These are phyloP conservation scores for Borostomias antarcticus DNA, from an alignment of 2,797 vertebrate genomes.

Conservation along the genomic window DNA sequence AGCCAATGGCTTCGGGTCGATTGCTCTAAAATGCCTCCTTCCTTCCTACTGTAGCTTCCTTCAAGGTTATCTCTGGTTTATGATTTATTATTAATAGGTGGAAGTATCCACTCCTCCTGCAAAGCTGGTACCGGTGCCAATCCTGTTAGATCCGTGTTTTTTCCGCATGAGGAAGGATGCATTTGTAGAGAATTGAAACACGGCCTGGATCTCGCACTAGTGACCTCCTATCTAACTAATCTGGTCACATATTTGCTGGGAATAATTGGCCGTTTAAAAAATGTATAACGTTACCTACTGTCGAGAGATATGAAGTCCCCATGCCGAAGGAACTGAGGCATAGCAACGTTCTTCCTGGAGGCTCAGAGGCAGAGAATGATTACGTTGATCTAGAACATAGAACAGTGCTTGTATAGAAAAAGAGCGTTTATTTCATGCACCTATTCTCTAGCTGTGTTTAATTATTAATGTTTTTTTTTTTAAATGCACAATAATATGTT, in stretches of 20 bases:
- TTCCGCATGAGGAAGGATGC: background rate
- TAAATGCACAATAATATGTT: background rate
- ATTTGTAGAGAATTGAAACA: background rate
- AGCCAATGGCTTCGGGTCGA: background rate
- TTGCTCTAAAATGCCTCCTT: background rate
- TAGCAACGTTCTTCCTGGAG: too few species aligned
- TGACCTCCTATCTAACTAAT: background rate
- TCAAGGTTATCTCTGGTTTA: too few species aligned
- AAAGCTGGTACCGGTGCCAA: too few species aligned
- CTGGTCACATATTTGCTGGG: background rate
- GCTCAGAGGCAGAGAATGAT: too few species aligned
- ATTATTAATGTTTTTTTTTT: background rate
- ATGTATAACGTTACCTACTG: background rate
- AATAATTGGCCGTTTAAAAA: background rate
- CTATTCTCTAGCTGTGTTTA: background rate
- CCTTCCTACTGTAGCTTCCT: background rate
- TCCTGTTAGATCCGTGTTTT: background rate
- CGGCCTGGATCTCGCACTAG: too few species aligned
- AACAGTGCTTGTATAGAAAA: constrained; percentile 9
- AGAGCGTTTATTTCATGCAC: background rate
- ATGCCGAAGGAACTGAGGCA: too few species aligned
- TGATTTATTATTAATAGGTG: background rate
- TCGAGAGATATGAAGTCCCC: too few species aligned
- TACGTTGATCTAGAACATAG: background rate
- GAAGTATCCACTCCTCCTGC: too few species aligned